Base-by-base conservation (phyloP, 2,888 invertebrate genomes). In the Trichopria drosophilae region DNA sequence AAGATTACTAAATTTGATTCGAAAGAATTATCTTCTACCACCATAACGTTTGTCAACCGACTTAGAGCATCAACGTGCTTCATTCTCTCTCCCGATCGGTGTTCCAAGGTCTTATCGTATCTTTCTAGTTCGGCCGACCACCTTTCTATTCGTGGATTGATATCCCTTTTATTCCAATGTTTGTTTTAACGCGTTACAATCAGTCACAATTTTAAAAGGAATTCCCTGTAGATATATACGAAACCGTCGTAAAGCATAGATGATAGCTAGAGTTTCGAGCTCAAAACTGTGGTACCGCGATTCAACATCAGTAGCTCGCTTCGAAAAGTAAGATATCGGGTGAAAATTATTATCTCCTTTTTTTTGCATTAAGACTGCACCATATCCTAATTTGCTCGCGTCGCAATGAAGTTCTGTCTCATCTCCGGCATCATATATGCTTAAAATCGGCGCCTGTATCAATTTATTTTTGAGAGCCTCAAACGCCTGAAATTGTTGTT, bases 211-310 rank as follows among this genome's bases (percentile, higher is more conserved):
- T n/a, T 24, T 32, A 37, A 60, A 59, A 15, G 32, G 45, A 40
- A 47, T 51, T 1, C 61, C 61, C 12, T 36, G 23, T 12, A 62
- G 29, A 26, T 61, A 61, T 7, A 52, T 47, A 22, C 50, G 36
- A 26, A 59, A 58, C 13, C 50, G 35, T 15, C 53, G 24, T 15
- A 50, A 10, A 6, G 56, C 61, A 9, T 32, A 39, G n/a, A 56
- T 20, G 2, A 60, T 28, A n/a, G 55, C 61, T 26, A 48, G 15
- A 23, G 35, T 34, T 53, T 53, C 4, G 43, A 12, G 12, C 44
- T 35, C 10, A 10, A 29, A 29, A 18, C 23, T 53, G 7, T 36
- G 36, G 10, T 51, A 49, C 18, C 49, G 50, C n/a, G n/a, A n/a
- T n/a, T n/a, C n/a, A n/a, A n/a, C n/a, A n/a, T n/a, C n/a, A n/a